phyloP scores from a whole-genome alignment of 2,888 invertebrate genomes.

The Pelosia muscerda region DNA sequence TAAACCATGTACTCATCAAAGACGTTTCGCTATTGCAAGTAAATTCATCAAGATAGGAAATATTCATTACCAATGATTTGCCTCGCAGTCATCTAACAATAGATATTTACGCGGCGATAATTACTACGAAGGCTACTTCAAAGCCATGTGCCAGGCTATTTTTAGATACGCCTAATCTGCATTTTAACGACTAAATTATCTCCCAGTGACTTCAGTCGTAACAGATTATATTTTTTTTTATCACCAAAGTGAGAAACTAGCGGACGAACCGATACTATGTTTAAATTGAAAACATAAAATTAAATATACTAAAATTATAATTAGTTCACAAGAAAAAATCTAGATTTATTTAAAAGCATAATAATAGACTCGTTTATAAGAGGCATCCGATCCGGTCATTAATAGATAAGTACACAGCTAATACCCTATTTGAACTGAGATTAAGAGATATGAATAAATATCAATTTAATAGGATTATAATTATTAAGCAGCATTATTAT shows the following conservation, averaged over 20 bases:
- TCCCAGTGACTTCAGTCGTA: slow-evolving; percentile 19
- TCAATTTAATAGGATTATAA: neutral
- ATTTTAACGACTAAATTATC: slow-evolving; percentile 24
- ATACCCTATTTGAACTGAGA: neutral
- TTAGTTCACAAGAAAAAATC: neutral
- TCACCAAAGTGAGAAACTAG: neutral
- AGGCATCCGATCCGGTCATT: neutral
- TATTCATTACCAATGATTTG: neutral
- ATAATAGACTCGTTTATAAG: neutral
- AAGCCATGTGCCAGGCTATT: slow-evolving; percentile 18
- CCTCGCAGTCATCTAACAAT: slow-evolving; percentile 16
- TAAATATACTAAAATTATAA: neutral
- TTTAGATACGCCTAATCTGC: slow-evolving; percentile 26
- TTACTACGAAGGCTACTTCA: slow-evolving; percentile 22
- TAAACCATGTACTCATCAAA: too few species aligned
- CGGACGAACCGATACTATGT: neutral
- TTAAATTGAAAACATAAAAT: neutral
- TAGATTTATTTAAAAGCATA: too few species aligned
- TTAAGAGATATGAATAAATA: neutral
- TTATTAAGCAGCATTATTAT: neutral
- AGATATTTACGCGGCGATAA: slow-evolving; percentile 19
- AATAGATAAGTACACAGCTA: neutral
- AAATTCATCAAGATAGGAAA: neutral
- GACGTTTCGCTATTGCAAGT: neutral
- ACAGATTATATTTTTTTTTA: slow-evolving; percentile 9